phyloP scores from a whole-genome alignment of 2,888 invertebrate species.

The Dasysyrphus albostriatus region DNA sequence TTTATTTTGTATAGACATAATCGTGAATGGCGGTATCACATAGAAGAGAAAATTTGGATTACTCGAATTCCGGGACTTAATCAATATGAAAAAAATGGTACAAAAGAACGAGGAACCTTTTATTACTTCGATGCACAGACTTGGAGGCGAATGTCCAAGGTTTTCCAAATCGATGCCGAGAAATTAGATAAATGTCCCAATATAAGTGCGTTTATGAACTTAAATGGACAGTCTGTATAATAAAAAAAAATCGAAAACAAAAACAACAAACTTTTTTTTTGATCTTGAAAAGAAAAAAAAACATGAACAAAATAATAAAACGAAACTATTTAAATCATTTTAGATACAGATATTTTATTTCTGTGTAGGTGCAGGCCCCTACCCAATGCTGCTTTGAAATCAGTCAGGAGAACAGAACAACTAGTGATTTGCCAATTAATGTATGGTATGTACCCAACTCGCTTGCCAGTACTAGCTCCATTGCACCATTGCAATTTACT shows the following conservation, averaged over 20 bases:
- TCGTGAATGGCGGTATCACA: conserved; percentile 99
- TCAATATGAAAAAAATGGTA: conserved; percentile 96
- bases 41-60: conserved; percentile 99
- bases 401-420: no score
- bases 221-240: conserved; percentile 84
- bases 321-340: conserved; percentile 76
- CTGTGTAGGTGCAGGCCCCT: neutral
- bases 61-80: conserved; percentile 97
- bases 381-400: no score
- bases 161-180: conserved; percentile 99
- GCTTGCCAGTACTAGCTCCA: no score
- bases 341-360: conserved; percentile 63
- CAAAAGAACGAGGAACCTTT: conserved; percentile 99
- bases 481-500: no score
- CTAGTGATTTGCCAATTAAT: no score
- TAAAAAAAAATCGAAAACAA: conserved; percentile 81
- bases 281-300: conserved; percentile 74
- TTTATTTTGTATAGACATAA: conserved; percentile 89
- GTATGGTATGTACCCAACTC: no score
- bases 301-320: conserved; percentile 75
- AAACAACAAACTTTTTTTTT: conserved; percentile 79
- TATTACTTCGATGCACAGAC: conserved; percentile 99
- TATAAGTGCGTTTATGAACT: conserved; percentile 84
- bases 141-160: conserved; percentile 99
- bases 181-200: conserved; percentile 93